Conservation (phyloP, 2,113 vertebrate species). For the Opisthocomus hoazin region DNA sequence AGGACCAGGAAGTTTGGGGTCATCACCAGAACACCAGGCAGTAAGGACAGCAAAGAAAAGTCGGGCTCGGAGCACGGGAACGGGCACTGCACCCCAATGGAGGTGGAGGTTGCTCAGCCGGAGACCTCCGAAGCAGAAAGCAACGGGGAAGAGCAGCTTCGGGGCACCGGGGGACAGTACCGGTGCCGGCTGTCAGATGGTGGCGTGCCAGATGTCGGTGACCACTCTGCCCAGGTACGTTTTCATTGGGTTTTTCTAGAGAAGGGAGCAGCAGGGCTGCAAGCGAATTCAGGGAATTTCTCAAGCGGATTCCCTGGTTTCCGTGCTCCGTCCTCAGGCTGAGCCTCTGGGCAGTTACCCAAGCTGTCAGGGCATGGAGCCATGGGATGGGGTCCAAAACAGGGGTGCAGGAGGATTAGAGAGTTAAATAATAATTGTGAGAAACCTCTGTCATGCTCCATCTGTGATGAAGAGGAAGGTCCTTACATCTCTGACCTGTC, state of each 20-base stretch:
- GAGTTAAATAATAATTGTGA: not conserved
- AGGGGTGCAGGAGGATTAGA: not conserved
- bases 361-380: not conserved
- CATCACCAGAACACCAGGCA: conserved; percentile 77
- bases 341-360: not conserved
- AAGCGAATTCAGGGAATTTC: not conserved
- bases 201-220: conserved; percentile 68
- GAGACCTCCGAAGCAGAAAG: conserved; percentile 56
- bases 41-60: conserved; percentile 62
- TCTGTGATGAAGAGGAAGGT: not conserved
- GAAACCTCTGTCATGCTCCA: not conserved
- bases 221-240: conserved; percentile 77
- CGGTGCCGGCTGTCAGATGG: conserved; percentile 69
- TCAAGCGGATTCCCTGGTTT: not conserved
- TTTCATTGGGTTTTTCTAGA: not conserved
- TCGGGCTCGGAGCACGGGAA: conserved; percentile 52
- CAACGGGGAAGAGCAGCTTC: conserved; percentile 11
- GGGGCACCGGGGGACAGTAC: conserved; percentile 17
- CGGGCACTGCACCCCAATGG: conserved; percentile 64
- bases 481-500: not conserved
- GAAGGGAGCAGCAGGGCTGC: not conserved
- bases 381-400: not conserved
- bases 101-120: conserved; percentile 58
- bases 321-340: not conserved
- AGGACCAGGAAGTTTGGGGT: conserved; percentile 93